Conservation (phyloP, 2,113 vertebrate species). For the Pachyramphus minor region DNA sequence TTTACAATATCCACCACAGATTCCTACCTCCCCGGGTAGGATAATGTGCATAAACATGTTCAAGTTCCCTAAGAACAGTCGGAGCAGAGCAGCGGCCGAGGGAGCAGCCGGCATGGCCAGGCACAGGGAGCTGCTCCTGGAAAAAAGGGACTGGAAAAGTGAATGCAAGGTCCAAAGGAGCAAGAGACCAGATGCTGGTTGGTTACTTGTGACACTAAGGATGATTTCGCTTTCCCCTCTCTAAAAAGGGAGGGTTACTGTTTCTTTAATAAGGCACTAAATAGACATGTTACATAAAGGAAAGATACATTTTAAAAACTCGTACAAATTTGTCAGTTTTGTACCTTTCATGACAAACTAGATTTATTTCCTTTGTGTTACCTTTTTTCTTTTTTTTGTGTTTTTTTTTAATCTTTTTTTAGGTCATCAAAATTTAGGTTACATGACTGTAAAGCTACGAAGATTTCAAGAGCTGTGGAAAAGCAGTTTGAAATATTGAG, state of each 20-base stretch:
- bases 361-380: not conserved
- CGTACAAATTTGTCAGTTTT: constrained; percentile 27
- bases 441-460: constrained; percentile 40
- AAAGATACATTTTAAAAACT: constrained; percentile 48
- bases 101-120: not conserved
- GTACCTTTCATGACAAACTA: constrained; percentile 41
- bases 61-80: not conserved
- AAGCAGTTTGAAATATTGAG: not conserved
- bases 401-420: not conserved
- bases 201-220: not conserved
- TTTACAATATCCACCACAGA: constrained; percentile 18
- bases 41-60: constrained; percentile 60
- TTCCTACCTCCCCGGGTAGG: constrained; percentile 12
- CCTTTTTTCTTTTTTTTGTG: not conserved
- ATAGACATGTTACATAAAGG: constrained; percentile 67
- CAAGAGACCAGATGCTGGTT: constrained; percentile 33
- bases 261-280: constrained; percentile 76
- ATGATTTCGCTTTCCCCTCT: constrained; percentile 1
- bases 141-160: not conserved
- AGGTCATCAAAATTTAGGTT: constrained; percentile 35
- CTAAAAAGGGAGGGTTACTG: not conserved
- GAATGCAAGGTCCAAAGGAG: constrained; percentile 22
- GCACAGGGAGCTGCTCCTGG: not conserved
- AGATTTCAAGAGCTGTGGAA: constrained; percentile 26
- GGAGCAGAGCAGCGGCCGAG: not conserved